These are phyloP conservation scores for Athalia circularis DNA, from an alignment of 2,888 invertebrate species.

Conservation along the genomic window DNA sequence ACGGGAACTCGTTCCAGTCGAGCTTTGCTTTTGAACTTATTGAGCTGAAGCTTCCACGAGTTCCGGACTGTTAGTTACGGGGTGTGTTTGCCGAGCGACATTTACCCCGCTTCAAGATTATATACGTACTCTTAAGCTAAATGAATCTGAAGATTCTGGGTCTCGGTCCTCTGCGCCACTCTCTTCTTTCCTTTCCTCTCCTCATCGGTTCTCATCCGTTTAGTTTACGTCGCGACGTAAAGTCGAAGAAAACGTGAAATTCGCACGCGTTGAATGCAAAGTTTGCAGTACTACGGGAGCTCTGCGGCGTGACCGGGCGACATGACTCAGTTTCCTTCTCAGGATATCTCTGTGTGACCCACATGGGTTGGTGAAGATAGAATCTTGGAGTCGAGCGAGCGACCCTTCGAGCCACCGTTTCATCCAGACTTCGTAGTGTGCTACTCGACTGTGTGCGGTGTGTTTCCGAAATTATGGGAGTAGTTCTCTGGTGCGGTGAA, in stretches of 20 bases:
- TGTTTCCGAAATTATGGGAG: too few relatives aligned
- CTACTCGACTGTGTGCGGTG: neutral
- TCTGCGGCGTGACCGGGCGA: neutral
- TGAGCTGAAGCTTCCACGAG: too few relatives aligned
- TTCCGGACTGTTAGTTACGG: neutral
- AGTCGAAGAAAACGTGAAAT: neutral
- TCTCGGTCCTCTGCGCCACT: slow-evolving; percentile 1
- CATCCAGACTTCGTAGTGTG: slow-evolving; percentile 28
- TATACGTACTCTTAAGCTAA: slow-evolving; percentile 24
- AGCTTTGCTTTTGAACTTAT: neutral
- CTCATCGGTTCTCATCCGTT: neutral
- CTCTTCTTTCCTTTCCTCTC: slow-evolving; percentile 5
- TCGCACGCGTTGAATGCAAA: slow-evolving; percentile 21
- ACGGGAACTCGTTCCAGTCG: too few relatives aligned
- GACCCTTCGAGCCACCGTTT: slow-evolving; percentile 47
- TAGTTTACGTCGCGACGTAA: neutral
- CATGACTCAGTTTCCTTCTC: neutral
- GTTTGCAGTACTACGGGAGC: neutral
- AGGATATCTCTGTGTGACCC: slow-evolving; percentile 25
- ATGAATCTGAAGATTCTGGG: slow-evolving; percentile 14
- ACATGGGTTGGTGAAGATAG: slow-evolving; percentile 20
- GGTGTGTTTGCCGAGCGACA: slow-evolving; percentile 30
- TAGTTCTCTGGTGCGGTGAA: too few relatives aligned
- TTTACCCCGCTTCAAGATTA: slow-evolving; percentile 26
- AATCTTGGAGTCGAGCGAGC: slow-evolving; percentile 5